These are phyloP conservation scores for Neopipo cinnamomea DNA, from an alignment of 2,113 vertebrate genomes.

Conservation along the genomic window DNA sequence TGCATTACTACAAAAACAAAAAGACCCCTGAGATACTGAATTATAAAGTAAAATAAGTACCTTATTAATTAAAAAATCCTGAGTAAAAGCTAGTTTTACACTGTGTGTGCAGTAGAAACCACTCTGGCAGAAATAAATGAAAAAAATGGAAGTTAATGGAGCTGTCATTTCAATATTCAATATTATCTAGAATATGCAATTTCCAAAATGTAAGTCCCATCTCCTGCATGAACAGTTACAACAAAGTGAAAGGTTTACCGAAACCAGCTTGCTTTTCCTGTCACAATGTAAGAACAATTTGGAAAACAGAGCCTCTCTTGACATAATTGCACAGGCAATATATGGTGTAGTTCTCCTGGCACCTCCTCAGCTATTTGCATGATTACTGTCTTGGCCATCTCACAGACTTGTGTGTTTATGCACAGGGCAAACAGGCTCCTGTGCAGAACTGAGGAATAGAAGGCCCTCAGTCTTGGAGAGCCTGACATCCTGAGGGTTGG, in stretches of 20 bases:
- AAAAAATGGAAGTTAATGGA: not conserved
- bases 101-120: not conserved
- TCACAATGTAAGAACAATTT: not conserved
- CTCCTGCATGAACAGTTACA: not conserved
- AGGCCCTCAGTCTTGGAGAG: not conserved
- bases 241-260: not conserved
- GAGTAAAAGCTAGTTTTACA: not conserved
- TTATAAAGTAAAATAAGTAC: not conserved
- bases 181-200: not conserved
- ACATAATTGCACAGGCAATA: not conserved
- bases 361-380: not conserved
- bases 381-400: not conserved
- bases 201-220: not conserved
- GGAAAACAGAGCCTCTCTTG: not conserved
- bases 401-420: not conserved
- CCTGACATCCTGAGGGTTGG: not conserved
- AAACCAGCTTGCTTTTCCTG: not conserved
- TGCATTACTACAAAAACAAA: not conserved
- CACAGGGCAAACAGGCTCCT: rapidly evolving
- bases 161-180: not conserved
- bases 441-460: not conserved
- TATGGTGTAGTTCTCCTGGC: not conserved
- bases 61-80: not conserved
- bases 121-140: not conserved
- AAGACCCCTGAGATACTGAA: not conserved